These are phyloP conservation scores for Coelinius sp. DNA, from an alignment of 2,888 invertebrate genomes.

Conservation along the genomic window DNA sequence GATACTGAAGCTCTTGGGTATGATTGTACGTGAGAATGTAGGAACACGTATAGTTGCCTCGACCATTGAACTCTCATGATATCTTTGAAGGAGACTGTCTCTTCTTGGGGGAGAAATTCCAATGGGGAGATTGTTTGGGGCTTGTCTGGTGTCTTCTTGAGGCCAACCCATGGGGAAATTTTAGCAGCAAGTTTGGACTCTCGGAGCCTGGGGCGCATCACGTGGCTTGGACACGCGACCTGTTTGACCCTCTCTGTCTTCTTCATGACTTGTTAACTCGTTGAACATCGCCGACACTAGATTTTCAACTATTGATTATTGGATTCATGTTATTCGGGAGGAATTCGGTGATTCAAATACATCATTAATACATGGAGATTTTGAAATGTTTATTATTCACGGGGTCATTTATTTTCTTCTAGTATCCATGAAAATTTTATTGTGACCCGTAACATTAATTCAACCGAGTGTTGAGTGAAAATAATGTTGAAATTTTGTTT, in stretches of 20 bases:
- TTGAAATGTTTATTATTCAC: neutral
- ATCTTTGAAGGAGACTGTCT: neutral
- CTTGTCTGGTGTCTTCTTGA: neutral
- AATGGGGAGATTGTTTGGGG: neutral
- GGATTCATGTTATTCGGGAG: neutral
- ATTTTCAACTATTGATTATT: neutral
- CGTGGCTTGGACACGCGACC: slow-evolving; percentile 30
- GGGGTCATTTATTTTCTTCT: neutral
- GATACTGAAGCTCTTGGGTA: slow-evolving; percentile 1
- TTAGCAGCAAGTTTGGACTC: slow-evolving; percentile 25
- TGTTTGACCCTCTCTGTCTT: slow-evolving; percentile 25
- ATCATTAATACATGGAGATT: neutral
- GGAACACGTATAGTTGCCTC: slow-evolving; percentile 20
- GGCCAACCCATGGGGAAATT: slow-evolving; percentile 22
- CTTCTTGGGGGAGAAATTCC: neutral
- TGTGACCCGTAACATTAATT: no score
- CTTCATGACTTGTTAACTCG: neutral
- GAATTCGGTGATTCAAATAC: neutral
- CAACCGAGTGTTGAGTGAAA: no score
- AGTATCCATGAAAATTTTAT: neutral
- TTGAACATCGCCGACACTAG: neutral
- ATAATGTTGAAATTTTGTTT: no score
- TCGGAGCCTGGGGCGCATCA: slow-evolving; percentile 6
- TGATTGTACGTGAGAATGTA: slow-evolving; percentile 37
- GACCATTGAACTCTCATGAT: slow-evolving; percentile 18